These are phyloP conservation scores for Cebus imitator DNA, from an alignment of 2,113 vertebrate species.

Conservation along the genomic window DNA sequence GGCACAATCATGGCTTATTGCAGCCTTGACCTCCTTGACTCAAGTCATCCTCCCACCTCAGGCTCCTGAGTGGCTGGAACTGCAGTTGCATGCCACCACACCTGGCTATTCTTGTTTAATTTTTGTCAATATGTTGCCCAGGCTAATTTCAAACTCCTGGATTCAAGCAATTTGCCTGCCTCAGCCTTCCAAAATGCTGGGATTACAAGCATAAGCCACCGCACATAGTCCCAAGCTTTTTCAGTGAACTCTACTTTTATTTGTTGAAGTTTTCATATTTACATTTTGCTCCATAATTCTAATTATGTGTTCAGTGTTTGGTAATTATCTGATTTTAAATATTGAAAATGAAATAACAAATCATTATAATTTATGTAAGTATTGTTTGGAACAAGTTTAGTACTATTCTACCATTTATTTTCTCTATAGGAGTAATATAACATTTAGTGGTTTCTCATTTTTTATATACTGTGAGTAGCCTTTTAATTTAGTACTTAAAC, in stretches of 20 bases:
- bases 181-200: too few species aligned
- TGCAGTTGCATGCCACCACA: too few species aligned
- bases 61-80: too few species aligned
- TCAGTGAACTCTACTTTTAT: not conserved
- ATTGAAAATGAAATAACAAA: not conserved
- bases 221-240: not conserved
- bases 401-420: not conserved
- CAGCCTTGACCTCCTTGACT: too few species aligned
- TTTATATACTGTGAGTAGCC: not conserved
- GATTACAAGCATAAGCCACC: too few species aligned
- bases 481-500: not conserved
- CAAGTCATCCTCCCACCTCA: too few species aligned
- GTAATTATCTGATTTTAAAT: not conserved
- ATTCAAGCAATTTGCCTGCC: too few species aligned
- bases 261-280: not conserved
- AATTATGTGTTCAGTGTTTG: not conserved
- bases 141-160: too few species aligned
- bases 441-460: not conserved
- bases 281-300: not conserved
- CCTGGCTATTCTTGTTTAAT: too few species aligned
- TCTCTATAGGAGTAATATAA: not conserved
- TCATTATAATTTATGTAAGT: not conserved
- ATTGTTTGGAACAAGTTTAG: not conserved
- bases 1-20: too few species aligned
- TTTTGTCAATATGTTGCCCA: too few species aligned